Conservation (phyloP, 2,797 vertebrate genomes). For the Morelia viridis region DNA sequence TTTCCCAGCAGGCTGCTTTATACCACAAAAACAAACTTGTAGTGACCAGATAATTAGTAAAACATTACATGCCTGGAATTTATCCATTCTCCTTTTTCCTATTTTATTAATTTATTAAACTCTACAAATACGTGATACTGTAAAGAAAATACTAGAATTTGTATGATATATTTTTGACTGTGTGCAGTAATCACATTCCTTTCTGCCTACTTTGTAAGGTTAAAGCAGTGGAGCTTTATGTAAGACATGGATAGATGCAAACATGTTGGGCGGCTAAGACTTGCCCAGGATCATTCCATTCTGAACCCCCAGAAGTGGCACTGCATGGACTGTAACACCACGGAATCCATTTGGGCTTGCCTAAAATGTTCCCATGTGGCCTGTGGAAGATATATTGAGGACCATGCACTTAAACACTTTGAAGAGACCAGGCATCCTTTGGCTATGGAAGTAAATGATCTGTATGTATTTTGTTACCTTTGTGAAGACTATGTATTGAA, state of each 20-base stretch:
- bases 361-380: conserved; percentile 98
- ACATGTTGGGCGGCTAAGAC: conserved; percentile 94
- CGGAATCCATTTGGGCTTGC: conserved; percentile 96
- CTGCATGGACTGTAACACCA: conserved; percentile 91
- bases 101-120: not conserved
- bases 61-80: conserved; percentile 14
- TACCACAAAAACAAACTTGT: not conserved
- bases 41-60: not conserved
- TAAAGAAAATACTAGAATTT: not conserved
- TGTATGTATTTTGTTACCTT: conserved; percentile 95
- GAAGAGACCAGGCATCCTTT: conserved; percentile 88
- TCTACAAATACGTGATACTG: not conserved
- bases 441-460: conserved; percentile 95
- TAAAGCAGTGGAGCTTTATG: conserved; percentile 75
- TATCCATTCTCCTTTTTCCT: conserved; percentile 2
- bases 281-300: conserved; percentile 97
- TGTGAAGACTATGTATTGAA: conserved; percentile 97
- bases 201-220: conserved; percentile 51
- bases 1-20: not conserved
- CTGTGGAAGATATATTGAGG: conserved; percentile 93
- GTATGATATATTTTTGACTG: not conserved
- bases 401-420: conserved; percentile 94
- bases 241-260: conserved; percentile 99
- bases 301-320: conserved; percentile 98
- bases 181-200: accelerated